Percentiles rank a stretch among this genome's conserved stretches.
Conservation (phyloP, 2,113 vertebrate species). For the Centrocercus urophasianus region DNA sequence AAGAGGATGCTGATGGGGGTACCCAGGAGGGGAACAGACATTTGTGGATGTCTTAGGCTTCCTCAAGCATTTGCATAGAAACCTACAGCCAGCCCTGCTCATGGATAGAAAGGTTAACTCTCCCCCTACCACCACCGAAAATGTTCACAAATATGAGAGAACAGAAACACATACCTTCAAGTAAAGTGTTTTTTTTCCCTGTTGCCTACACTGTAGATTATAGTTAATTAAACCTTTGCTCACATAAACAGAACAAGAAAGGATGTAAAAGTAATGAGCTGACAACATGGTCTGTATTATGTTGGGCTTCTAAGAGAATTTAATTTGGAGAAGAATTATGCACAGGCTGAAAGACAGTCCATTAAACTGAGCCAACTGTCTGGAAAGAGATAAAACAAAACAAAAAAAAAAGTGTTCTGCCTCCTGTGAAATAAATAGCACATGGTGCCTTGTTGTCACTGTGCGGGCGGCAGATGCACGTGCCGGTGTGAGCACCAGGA, state of each 20-base stretch:
- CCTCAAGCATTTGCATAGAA: not conserved
- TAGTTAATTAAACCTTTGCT: conserved; percentile 84
- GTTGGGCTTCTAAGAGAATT: conserved; percentile 81
- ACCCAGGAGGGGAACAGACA: not conserved
- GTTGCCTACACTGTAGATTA: conserved; percentile 77
- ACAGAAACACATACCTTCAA: conserved; percentile 45
- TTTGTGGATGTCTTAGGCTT: not conserved
- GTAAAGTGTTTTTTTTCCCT: not conserved
- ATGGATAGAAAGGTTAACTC: not conserved
- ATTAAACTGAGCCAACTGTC: conserved; percentile 82
- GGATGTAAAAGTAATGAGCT: conserved; percentile 85
- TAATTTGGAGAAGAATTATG: conserved; percentile 86
- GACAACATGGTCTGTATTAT: conserved; percentile 80
- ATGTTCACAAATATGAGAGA: conserved; percentile 12
- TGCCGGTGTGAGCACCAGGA: not conserved
- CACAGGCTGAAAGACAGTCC: conserved; percentile 79
- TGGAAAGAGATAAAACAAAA: conserved; percentile 82
- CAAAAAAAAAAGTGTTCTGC: conserved; percentile 56
- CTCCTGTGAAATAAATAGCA: conserved; percentile 63
- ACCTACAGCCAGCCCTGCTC: not conserved
- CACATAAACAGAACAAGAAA: conserved; percentile 83
- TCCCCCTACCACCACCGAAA: not conserved
- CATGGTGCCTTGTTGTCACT: not conserved
- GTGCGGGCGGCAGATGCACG: not conserved
- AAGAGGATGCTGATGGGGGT: not conserved